Base-by-base conservation (phyloP, 2,888 invertebrate species). In the Parasteatoda lunata region DNA sequence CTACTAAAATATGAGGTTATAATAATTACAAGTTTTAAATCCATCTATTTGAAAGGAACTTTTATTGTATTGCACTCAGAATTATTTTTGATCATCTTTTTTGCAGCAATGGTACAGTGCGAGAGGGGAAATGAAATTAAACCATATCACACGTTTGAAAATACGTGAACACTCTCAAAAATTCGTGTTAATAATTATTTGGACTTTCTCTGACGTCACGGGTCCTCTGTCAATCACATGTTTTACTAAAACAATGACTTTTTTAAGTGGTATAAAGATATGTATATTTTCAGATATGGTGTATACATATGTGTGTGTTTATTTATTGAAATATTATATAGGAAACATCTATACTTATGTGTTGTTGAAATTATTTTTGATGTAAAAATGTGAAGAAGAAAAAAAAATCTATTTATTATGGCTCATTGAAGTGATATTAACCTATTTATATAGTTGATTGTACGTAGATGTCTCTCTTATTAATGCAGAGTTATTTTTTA, bases 311-410 rank as follows among this genome's bases (percentile, higher is more conserved):
- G 51, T 80, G 85, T 84, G 84, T 86, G 69, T 86, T 80, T 80
- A 86, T 86, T 86, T 86, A 76, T 86, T 80, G 71, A 68, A 80
- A 65, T 69, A 86, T 86, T 86, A 80, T 65, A 77, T 71, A 76
- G 76, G 85, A 66, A 71, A 77, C 66, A 70, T 68, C 82, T 87
- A 77, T 77, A 79, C 75, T 82, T 82, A 86, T 81, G 81, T 87
- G 86, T 82, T 78, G 82, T 81, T 87, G 81, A 87, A 87, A 87
- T 87, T 87, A 87, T 87, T 86, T 87, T 87, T 77, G 81, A 87
- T 87, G 81, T 82, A 77, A 73, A 77, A 72, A 70, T 75, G 64
- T 48, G 65, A 72, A 75, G 65, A 72, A 75, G 72, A 84, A 68
- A 76, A 83, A 15, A 51, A 77, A 77, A 82, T 77, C 82, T 87